A percentile compares a stretch with the other conserved stretches of the same genome.
phyloP scores from a whole-genome alignment of 2,113 vertebrate species.

The Odontophorus gujanensis region DNA sequence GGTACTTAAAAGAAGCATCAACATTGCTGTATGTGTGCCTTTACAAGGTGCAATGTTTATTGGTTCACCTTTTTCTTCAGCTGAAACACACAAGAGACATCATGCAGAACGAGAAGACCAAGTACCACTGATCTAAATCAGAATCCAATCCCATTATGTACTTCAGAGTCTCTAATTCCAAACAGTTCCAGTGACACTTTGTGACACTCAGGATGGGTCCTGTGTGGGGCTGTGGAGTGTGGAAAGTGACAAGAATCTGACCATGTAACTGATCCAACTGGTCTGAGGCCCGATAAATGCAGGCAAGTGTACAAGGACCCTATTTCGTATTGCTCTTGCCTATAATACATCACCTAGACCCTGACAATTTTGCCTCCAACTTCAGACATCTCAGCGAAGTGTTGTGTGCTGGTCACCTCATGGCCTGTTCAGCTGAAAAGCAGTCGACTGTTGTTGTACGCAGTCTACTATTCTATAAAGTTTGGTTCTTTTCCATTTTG shows the following conservation, averaged over 20 bases:
- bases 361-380: background rate
- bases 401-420: background rate
- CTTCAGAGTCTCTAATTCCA: background rate
- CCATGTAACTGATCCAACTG: slow-evolving; percentile 13
- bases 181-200: background rate
- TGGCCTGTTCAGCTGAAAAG: background rate
- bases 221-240: background rate
- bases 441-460: background rate
- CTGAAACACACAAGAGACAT: background rate
- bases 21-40: background rate
- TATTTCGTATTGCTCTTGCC: slow-evolving; percentile 10
- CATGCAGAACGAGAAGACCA: background rate
- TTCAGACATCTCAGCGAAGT: background rate
- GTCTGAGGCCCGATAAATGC: background rate
- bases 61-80: background rate
- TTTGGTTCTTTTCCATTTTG: background rate
- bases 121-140: background rate
- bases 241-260: background rate
- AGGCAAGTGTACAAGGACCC: background rate
- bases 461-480: background rate
- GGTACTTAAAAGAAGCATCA: background rate
- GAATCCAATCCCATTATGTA: accelerated
- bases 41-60: background rate
- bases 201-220: background rate
- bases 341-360: slow-evolving; percentile 11